Conservation (phyloP, 2,113 vertebrate genomes). For the Piprites chloris region DNA sequence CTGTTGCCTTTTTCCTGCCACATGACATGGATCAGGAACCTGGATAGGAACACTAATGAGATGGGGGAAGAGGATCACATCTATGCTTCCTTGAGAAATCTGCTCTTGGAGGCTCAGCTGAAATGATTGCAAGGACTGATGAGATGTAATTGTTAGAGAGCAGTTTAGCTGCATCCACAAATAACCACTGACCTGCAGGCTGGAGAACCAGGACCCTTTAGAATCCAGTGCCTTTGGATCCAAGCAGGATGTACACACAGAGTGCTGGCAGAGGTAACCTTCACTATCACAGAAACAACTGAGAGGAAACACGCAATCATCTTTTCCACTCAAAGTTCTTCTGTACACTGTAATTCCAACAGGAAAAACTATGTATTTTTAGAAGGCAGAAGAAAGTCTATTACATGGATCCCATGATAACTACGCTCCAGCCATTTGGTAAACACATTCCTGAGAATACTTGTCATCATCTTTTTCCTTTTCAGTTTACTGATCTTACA, state of each 20-base stretch:
- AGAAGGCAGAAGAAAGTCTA: neutral
- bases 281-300: neutral
- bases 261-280: neutral
- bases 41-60: neutral
- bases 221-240: neutral
- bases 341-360: neutral
- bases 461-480: neutral
- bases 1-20: neutral
- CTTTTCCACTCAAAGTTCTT: neutral
- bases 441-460: neutral
- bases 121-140: neutral
- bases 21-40: neutral
- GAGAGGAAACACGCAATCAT: neutral
- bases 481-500: neutral
- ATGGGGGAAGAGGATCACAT: neutral
- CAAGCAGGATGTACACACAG: accelerated
- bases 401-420: neutral
- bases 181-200: neutral
- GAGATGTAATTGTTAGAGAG: neutral
- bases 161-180: neutral
- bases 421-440: neutral
- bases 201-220: neutral
- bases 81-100: neutral
- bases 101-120: neutral
- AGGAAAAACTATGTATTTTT: neutral